Conservation (phyloP, 2,797 vertebrate genomes). For the Protosalanx chinensis region DNA sequence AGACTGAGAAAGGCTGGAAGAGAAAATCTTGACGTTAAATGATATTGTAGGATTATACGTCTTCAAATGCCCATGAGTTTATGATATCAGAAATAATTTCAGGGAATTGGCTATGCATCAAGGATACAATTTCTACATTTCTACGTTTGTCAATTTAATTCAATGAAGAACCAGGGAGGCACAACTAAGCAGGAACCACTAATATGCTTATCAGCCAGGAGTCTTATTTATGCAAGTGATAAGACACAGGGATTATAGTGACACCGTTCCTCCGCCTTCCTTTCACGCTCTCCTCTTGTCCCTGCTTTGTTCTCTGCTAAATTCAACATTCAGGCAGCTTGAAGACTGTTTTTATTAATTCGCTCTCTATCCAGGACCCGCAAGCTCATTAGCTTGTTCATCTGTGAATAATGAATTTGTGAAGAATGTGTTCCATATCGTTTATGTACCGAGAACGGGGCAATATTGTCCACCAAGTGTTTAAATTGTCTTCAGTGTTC, state of each 20-base stretch:
- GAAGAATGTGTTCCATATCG: conserved; percentile 42
- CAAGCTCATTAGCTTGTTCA: conserved; percentile 55
- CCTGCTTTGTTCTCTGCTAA: conserved; percentile 15
- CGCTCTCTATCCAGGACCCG: conserved; percentile 27
- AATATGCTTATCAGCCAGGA: conserved; percentile 15
- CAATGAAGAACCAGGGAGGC: background rate
- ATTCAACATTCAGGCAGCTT: conserved; percentile 27
- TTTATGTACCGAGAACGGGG: background rate
- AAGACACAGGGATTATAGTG: conserved; percentile 12
- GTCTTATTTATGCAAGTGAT: background rate
- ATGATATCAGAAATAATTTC: background rate
- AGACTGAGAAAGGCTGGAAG: background rate
- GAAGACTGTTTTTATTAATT: conserved; percentile 47
- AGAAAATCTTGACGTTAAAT: background rate
- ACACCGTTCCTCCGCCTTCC: conserved; percentile 17
- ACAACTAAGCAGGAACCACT: background rate
- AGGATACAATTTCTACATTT: background rate
- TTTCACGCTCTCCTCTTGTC: conserved; percentile 41
- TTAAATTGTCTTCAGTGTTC: conserved; percentile 2
- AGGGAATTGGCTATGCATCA: background rate
- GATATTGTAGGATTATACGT: background rate
- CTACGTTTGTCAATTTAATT: background rate
- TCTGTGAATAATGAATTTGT: conserved; percentile 49
- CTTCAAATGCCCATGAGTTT: background rate
- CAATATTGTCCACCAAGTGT: background rate